Base-by-base conservation (phyloP, 2,797 vertebrate genomes). In the Benthosema pterotum region DNA sequence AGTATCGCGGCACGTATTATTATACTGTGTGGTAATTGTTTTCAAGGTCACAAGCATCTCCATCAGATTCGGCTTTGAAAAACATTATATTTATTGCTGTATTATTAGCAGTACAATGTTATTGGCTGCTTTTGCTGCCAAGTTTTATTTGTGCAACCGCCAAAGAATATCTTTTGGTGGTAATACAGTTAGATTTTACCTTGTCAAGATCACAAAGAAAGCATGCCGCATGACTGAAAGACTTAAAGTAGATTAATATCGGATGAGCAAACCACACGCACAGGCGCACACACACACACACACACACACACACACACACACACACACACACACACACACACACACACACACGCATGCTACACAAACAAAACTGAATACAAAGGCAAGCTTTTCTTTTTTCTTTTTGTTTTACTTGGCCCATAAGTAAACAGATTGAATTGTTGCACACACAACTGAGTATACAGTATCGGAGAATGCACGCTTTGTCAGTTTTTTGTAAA, bases 1-100 rank as follows among this genome's bases (percentile, higher is more conserved):
- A 22, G 55, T 32, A 17, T n/a, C 12, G 7, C 6, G 4, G 6
- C 32, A 47, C 11, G 19, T 8, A 43, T 16, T 8, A 43, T 16
- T 11, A 52, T 32, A 22, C 25, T 52, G 48, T 52, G 48, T 60
- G 52, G 61, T 25, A 25, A 25, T 52, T 18, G 22, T 52, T 48
- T 55, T 45, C 75, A 82, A 84, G 81, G 85, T 81, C 73, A 78
- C 14, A 66, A 49, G 60, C 64, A 50, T n/a, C 55, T 67, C 16
- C 2, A 3, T 8, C 66, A 72, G 52, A 42, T 49, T 66, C 60
- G 11, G 8, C 28, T 14, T 17, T 42, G 15, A 38, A 42, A 38
- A 42, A 5, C 7, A 11, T 49, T 38, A 38, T 38, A 1, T 38
- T 38, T 38, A 38, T 38, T 38, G 9, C 8, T 38, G 32, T 38